Percentiles rank a stretch among this genome's conserved stretches.
Evolutionary conservation across 35 echinoderm and acorn worm species (phyloP).

Genomic region (Hemicentrotus pulcherrimus): DNA sequence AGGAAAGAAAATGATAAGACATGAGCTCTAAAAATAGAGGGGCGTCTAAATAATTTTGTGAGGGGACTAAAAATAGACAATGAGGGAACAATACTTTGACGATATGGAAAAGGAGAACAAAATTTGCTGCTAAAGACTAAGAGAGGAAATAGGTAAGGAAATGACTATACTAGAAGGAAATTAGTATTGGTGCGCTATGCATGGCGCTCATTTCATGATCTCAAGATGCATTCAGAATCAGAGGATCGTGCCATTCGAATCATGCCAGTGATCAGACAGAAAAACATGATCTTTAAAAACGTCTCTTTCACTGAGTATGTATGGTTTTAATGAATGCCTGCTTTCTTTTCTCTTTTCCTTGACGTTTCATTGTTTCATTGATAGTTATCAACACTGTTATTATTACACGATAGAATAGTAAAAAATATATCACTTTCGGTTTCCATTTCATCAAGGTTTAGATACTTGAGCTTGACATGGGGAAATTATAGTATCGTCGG

Average conservation of each 20-base stretch:
- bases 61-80: background rate
- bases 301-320: constrained; percentile 16
- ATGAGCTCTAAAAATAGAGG: background rate
- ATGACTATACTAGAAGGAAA: background rate
- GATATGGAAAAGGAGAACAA: constrained; percentile 15
- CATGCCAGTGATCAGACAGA: background rate
- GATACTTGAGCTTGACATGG: background rate
- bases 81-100: background rate
- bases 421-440: background rate
- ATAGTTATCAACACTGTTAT: constrained; percentile 11
- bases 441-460: constrained; percentile 12
- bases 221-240: constrained; percentile 31
- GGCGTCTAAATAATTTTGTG: background rate
- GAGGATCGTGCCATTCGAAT: constrained; percentile 22
- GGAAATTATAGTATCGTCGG: background rate
- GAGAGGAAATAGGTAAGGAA: background rate
- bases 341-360: background rate
- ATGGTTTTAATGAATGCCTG: constrained; percentile 37
- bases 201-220: constrained; percentile 41
- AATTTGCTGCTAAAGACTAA: background rate
- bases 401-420: constrained; percentile 19
- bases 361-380: constrained; percentile 21
- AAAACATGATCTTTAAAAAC: constrained; percentile 15
- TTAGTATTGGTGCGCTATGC: constrained; percentile 51
- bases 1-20: background rate